A percentile compares a stretch with the other conserved stretches of the same genome.
Evolutionary conservation across 2,113 vertebrate species (phyloP).

Genomic region (Alethe diademata): DNA sequence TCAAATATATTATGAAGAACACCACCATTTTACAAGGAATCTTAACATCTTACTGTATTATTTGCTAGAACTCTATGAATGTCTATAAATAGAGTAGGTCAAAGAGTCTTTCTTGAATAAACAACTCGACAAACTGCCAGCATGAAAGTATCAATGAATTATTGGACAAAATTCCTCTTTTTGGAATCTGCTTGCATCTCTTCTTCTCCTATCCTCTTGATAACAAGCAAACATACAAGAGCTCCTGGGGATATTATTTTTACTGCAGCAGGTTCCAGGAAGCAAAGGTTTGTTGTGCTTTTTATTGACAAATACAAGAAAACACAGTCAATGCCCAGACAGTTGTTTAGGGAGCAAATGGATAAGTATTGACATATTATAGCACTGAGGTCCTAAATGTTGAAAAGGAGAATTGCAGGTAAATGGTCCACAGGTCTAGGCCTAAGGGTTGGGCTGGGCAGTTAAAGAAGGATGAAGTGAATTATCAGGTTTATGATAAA

Average conservation of each 20-base stretch:
- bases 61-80: background rate
- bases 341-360: background rate
- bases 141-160: background rate
- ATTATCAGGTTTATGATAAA: background rate
- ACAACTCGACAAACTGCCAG: background rate
- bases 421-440: background rate
- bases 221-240: background rate
- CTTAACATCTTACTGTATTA: background rate
- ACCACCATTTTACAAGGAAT: background rate
- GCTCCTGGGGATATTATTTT: background rate
- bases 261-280: background rate
- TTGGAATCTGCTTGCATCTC: background rate
- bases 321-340: background rate
- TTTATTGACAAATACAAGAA: background rate
- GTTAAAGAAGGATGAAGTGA: background rate
- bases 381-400: background rate
- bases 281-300: background rate
- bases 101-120: background rate
- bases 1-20: background rate
- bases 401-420: background rate
- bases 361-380: background rate
- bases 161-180: background rate
- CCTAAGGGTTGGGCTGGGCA: background rate
- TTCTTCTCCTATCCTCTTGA: background rate
- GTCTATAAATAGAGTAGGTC: background rate